phyloP scores from a whole-genome alignment of 1,140 invertebrate species.

The Luehdorfia chinensis region DNA sequence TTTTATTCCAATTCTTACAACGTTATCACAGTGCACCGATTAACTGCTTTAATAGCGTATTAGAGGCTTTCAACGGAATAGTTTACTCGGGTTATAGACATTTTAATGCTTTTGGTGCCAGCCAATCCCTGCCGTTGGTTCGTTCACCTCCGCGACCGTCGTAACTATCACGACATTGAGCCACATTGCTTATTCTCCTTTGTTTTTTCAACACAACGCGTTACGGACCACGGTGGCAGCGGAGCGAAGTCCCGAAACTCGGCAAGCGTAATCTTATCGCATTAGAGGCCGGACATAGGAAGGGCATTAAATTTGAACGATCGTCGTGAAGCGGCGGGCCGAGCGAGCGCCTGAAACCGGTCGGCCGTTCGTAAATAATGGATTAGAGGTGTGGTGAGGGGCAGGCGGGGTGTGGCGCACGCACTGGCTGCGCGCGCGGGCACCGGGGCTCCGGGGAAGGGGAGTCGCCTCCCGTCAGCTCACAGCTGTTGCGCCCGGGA shows the following conservation, averaged over 20 bases:
- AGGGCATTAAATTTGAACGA: slow-evolving; percentile 75
- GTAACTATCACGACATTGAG: slow-evolving; percentile 37
- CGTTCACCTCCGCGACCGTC: too few relatives aligned
- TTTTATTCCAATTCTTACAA: too few relatives aligned
- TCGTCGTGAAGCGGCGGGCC: slow-evolving; percentile 62
- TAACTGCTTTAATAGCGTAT: too few relatives aligned
- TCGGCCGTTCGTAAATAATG: slow-evolving; percentile 75
- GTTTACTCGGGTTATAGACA: too few relatives aligned
- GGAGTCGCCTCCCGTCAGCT: slow-evolving; percentile 50
- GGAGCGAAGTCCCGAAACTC: slow-evolving; percentile 33
- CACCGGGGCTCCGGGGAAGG: slow-evolving; percentile 17
- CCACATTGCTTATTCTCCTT: slow-evolving; percentile 23
- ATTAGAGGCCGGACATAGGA: slow-evolving; percentile 74
- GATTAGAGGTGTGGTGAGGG: slow-evolving; percentile 64
- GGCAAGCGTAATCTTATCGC: slow-evolving; percentile 67
- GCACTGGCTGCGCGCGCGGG: slow-evolving; percentile 35
- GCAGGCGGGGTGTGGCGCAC: slow-evolving; percentile 31
- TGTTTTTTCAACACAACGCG: slow-evolving; percentile 9
- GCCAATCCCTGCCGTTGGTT: too few relatives aligned
- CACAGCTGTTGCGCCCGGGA: slow-evolving; percentile 68
- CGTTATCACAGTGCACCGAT: too few relatives aligned
- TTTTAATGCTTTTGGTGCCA: too few relatives aligned
- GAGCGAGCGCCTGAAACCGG: slow-evolving; percentile 71
- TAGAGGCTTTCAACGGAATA: too few relatives aligned
- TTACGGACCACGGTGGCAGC: too few relatives aligned